Conservation (phyloP, 2,113 vertebrate genomes). For the Setophaga coronata region DNA sequence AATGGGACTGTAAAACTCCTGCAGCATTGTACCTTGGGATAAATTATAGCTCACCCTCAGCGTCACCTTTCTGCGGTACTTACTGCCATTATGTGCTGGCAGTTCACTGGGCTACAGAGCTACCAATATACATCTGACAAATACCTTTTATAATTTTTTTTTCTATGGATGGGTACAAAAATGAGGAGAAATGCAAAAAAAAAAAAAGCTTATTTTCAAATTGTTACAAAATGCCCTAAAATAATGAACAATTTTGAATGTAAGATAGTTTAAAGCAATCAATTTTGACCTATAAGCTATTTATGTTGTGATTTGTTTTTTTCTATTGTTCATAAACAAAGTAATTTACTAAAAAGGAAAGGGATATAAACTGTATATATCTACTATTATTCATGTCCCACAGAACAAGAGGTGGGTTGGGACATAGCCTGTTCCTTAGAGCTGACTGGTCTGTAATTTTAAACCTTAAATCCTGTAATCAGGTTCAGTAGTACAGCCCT, state of each 20-base stretch:
- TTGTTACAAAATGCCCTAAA: neutral
- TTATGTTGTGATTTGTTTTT: neutral
- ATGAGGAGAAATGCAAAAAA: neutral
- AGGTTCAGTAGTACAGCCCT: neutral
- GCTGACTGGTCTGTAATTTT: neutral
- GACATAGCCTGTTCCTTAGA: neutral
- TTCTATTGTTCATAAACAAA: neutral
- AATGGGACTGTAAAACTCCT: neutral
- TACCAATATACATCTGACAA: neutral
- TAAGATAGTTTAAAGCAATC: neutral
- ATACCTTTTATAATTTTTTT: neutral
- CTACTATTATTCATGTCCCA: neutral
- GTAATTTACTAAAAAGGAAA: neutral
- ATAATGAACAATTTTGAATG: neutral
- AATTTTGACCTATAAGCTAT: neutral
- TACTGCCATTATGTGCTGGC: neutral
- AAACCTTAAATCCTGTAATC: constrained; percentile 40
- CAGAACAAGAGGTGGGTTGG: neutral
- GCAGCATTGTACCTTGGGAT: neutral
- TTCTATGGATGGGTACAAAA: neutral
- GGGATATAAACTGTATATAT: neutral
- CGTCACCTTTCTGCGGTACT: neutral
- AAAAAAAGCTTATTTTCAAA: neutral
- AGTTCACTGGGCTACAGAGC: neutral
- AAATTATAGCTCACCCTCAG: constrained; percentile 30